These are phyloP conservation scores for Drosophila arawakana DNA, from an alignment of 1,140 invertebrate genomes.

Conservation along the genomic window DNA sequence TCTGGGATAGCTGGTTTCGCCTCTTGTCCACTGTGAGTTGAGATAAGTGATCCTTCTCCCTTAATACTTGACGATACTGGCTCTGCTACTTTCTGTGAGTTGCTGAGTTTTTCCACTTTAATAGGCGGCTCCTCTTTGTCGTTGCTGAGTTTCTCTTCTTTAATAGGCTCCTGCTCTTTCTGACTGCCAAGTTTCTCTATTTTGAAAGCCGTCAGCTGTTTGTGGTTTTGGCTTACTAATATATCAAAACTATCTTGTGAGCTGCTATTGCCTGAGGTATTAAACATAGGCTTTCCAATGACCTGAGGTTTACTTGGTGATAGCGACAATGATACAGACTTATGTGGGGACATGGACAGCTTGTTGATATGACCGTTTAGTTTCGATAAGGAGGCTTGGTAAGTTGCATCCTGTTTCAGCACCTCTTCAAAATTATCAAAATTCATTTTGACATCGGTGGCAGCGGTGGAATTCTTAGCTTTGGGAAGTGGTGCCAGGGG, in stretches of 20 bases:
- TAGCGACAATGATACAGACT: conserved; percentile 21
- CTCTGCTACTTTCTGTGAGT: not conserved
- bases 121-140: no score
- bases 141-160: no score
- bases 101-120: no score
- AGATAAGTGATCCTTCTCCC: not conserved
- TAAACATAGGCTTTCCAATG: conserved; percentile 9
- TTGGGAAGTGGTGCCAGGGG: conserved; percentile 46
- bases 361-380: conserved; percentile 52
- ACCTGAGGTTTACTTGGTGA: conserved; percentile 13
- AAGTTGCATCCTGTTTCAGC: conserved; percentile 45
- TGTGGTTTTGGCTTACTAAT: conserved; percentile 33
- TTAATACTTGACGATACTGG: not conserved
- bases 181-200: not conserved
- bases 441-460: not conserved
- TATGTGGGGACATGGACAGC: conserved; percentile 22
- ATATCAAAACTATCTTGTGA: conserved; percentile 49
- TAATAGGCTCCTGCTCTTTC: no score
- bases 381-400: conserved; percentile 56
- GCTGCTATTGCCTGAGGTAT: conserved; percentile 16
- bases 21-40: not conserved
- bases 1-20: not conserved
- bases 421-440: conserved; percentile 51
- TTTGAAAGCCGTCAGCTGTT: not conserved
- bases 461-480: not conserved